Evolutionary conservation across 2,113 vertebrate genomes (phyloP).

Genomic region (Cyprinodon brontotheroides): DNA sequence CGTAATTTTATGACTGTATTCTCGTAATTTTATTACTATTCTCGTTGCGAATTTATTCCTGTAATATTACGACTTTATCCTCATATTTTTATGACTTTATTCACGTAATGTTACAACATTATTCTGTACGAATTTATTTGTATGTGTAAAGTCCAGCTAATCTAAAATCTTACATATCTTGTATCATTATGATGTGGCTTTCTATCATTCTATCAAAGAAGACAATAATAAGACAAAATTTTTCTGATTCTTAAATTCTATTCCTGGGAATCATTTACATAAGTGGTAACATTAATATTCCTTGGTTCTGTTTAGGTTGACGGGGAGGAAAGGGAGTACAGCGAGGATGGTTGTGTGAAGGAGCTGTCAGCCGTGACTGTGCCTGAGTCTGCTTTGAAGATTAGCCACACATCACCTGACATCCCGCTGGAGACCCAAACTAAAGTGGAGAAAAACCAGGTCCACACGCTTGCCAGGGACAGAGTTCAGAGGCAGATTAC

Average conservation of each 20-base stretch:
- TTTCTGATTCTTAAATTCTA: not conserved
- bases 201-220: not conserved
- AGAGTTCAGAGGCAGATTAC: constrained; percentile 92
- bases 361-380: constrained; percentile 74
- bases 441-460: constrained; percentile 85
- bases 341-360: constrained; percentile 86
- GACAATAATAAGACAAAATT: not conserved
- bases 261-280: not conserved
- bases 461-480: constrained; percentile 79
- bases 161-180: too few species aligned
- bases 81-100: too few species aligned
- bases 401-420: constrained; percentile 97
- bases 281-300: not conserved
- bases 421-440: constrained; percentile 87
- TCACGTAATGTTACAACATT: too few species aligned
- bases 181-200: too few species aligned
- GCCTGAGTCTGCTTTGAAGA: constrained; percentile 92
- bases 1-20: too few species aligned
- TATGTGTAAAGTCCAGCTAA: not conserved
- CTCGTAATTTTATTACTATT: too few species aligned
- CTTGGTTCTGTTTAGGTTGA: constrained; percentile 79
- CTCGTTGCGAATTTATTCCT: too few species aligned
- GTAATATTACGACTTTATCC: too few species aligned
- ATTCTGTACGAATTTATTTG: too few species aligned
- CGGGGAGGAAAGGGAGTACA: constrained; percentile 88